Conservation (phyloP, 2,888 invertebrate species). For the Drosophila cognata region DNA sequence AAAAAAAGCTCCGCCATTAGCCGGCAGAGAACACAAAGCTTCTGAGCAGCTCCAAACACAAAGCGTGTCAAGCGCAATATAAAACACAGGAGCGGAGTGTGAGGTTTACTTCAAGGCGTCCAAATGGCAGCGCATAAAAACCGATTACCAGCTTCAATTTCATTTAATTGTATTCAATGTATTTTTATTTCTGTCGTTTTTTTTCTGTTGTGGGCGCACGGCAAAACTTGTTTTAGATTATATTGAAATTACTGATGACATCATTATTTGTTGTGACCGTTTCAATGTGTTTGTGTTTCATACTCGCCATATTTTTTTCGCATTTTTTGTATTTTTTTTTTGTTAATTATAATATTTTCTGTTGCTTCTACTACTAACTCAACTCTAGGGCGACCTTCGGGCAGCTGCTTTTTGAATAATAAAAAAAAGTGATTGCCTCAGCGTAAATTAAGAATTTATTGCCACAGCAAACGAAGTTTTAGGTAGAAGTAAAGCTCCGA, state of each 20-base stretch:
- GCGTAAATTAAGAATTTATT: slow-evolving; percentile 31
- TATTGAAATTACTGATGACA: slow-evolving; percentile 70
- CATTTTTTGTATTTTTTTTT: slow-evolving; percentile 24
- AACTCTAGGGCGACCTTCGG: slow-evolving; percentile 72
- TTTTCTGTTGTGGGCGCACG: slow-evolving; percentile 30
- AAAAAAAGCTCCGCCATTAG: slow-evolving; percentile 41
- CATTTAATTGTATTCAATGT: slow-evolving; percentile 27
- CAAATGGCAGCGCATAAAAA: slow-evolving; percentile 1
- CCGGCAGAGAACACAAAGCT: slow-evolving; percentile 37
- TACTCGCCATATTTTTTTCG: slow-evolving; percentile 2
- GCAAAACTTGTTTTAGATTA: slow-evolving; percentile 70
- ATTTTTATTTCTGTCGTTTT: slow-evolving; percentile 2
- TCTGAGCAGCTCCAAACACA: slow-evolving; percentile 15
- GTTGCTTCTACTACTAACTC: slow-evolving; percentile 64
- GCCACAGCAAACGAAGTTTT: background rate
- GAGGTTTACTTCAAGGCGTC: slow-evolving; percentile 14
- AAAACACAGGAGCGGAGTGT: slow-evolving; percentile 45
- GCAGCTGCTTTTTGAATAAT: slow-evolving; percentile 24
- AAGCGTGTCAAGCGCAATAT: slow-evolving; percentile 65
- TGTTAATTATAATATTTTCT: slow-evolving; percentile 76
- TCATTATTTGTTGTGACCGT: slow-evolving; percentile 71
- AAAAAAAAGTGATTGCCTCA: slow-evolving; percentile 45
- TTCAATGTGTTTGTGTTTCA: slow-evolving; percentile 33
- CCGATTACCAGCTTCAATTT: slow-evolving; percentile 33
- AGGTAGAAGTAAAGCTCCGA: slow-evolving; percentile 8